Evolutionary conservation across 2,113 vertebrate genomes (phyloP), one percentile per base, ranked within the genome.

Genomic region (Cygnus atratus): DNA sequence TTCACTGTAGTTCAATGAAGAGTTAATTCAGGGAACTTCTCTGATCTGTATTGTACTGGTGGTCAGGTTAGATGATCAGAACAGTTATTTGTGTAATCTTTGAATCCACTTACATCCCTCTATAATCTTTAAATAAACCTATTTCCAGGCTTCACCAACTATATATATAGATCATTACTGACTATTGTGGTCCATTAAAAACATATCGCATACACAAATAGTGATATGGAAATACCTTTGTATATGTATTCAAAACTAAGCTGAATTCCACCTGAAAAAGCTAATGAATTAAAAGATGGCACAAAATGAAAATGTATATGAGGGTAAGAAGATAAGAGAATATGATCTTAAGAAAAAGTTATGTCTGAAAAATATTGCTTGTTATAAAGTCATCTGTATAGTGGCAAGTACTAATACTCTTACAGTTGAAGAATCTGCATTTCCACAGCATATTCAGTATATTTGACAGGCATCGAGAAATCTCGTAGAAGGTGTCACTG

Each of bases 171-270:
- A 71, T 37, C 39, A 31, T 16, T 66, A 55, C 4, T 41, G 39
- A 24, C 63, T 57, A 1, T 24, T 0, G 0, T 19, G 10, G 63
- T 48, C 65, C 22, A 16, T 29, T 21, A 18, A 3, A n/a, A 44
- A n/a, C 8, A 7, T 29, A 46, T 11, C 39, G 43, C 71, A 54
- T 29, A 59, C 5, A 48, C 26, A 44, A 24, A 81, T 9, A 55
- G 11, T 37, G 21, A n/a, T n/a, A 15, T 2, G 7, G 7, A 73
- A 20, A 11, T 57, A 37, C 6, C 3, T 3, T 86, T 1, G 2
- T 4, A 4, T 11, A 17, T 4, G 7, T n/a, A 37, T 44, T 72
- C 78, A 92, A 87, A 87, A 6, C 75, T 21, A 90, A 87, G 37
- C 16, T n/a, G 43, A 63, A 82, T 75, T 17, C 17, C 22, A 39